Base-by-base conservation (phyloP, 2,113 vertebrate genomes). In the Pandion haliaetus region DNA sequence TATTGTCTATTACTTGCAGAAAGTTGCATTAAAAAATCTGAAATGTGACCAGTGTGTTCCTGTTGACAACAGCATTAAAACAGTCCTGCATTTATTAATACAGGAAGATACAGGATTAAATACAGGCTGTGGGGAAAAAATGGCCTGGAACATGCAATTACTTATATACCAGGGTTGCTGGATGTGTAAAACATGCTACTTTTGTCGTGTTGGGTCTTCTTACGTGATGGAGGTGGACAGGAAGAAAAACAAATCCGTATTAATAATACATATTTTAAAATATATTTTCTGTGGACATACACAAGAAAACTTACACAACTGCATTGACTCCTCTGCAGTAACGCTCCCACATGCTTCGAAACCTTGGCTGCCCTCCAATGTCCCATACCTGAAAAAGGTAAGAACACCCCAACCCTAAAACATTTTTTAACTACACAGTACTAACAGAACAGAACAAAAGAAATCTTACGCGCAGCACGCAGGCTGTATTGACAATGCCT, bases 301-400 rank as follows among this genome's bases (percentile, higher is more conserved):
- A 95, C 32, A 96, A 96, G 88, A 83, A 79, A 93, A 97, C 97
- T 98, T 95, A 98, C 97, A 98, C 96, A 96, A 98, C 97, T 86
- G 97, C 97, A 94, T 98, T 98, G 91, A 98, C 98, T 87, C 98
- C 98, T 98, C 98, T 93, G 92, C 98, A 98, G 18, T 98, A 98
- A 90, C 98, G 97, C 88, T 98, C 97, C 98, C 98, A 98, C 98
- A 98, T 95, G 81, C 96, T 98, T 86, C 98, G 93, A 62, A 98
- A 98, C 45, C 98, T 97, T 50, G 95, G 95, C 69, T 98, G 98
- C 63, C 98, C 98, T 92, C 97, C 97, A 93, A 98, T 98, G 89
- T 98, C 98, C 98, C 96, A 97, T 38, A 98, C 97, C 96, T 97
- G 84, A 24, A 94, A 96, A 91, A 96, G 29, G 17, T 38, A 95